These are phyloP conservation scores for Andrena dorsata DNA, from an alignment of 2,888 invertebrate genomes.

Conservation along the genomic window DNA sequence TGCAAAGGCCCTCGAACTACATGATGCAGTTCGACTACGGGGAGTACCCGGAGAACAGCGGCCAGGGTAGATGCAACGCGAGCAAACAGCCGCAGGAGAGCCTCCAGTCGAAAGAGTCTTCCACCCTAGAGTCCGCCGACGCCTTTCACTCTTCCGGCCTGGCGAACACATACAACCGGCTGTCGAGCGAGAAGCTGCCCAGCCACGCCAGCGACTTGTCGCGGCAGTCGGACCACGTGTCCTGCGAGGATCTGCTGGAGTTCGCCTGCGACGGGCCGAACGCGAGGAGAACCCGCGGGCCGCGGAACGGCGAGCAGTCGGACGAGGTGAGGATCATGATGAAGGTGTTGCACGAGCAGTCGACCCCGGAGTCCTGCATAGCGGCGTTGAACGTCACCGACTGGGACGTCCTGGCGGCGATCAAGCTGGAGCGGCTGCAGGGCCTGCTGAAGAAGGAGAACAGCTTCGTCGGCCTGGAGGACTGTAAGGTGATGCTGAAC, in stretches of 20 bases:
- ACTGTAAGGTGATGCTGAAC: conserved; percentile 82
- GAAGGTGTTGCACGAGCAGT: conserved; percentile 89
- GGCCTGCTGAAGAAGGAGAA: conserved; percentile 81
- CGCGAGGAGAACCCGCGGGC: conserved; percentile 89
- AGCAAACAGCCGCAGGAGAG: conserved; percentile 38
- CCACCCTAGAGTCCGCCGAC: conserved; percentile 41
- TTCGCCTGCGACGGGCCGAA: conserved; percentile 94
- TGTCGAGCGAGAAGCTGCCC: conserved; percentile 51
- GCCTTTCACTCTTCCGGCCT: conserved; percentile 38
- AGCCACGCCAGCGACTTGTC: conserved; percentile 73
- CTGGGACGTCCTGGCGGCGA: conserved; percentile 96
- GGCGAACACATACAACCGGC: conserved; percentile 34
- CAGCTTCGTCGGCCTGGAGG: conserved; percentile 81
- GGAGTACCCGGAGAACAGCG: conserved; percentile 44
- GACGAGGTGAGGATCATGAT: conserved; percentile 97
- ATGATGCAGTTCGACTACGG: conserved; percentile 58
- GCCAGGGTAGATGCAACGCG: conserved; percentile 7
- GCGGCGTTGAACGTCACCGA: conserved; percentile 92
- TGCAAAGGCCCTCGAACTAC: conserved; percentile 51
- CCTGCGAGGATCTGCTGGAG: conserved; percentile 95
- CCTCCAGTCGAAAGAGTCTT: conserved; percentile 48
- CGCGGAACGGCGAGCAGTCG: conserved; percentile 91
- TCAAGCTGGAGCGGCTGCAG: conserved; percentile 91
- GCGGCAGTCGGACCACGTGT: conserved; percentile 90
- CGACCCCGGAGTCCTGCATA: conserved; percentile 91